These are phyloP conservation scores for Brachyopa scutellaris DNA, from an alignment of 2,888 invertebrate species.

Conservation along the genomic window DNA sequence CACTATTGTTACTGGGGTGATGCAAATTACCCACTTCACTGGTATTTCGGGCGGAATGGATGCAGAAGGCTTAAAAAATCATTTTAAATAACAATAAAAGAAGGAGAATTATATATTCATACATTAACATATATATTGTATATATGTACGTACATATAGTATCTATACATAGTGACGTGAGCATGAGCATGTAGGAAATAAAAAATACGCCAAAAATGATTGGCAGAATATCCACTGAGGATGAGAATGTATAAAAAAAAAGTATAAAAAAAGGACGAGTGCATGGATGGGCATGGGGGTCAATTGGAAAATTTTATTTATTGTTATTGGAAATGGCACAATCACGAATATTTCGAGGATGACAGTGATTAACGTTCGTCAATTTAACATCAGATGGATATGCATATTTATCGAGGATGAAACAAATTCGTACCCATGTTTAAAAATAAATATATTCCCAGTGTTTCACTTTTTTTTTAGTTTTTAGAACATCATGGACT, in stretches of 20 bases:
- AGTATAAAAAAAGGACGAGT: background rate
- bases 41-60: background rate
- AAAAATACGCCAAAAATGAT: constrained; percentile 10
- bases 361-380: constrained; percentile 49
- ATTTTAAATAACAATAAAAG: constrained; percentile 30
- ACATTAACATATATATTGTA: too few species aligned
- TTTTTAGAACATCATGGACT: too few species aligned
- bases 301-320: constrained; percentile 43
- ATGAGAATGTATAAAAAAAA: background rate
- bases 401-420: background rate
- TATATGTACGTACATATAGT: too few species aligned
- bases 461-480: too few species aligned
- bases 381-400: constrained; percentile 26
- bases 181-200: background rate
- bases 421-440: too few species aligned
- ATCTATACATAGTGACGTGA: background rate
- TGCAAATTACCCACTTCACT: constrained; percentile 28
- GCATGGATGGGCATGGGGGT: background rate
- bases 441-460: too few species aligned
- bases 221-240: constrained; percentile 24
- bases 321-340: constrained; percentile 35
- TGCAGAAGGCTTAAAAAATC: constrained; percentile 9
- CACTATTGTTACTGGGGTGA: constrained; percentile 13
- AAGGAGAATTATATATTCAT: too few species aligned
- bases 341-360: constrained; percentile 29